Percentiles rank a stretch among this genome's conserved stretches.
Conservation (phyloP, 2,888 invertebrate species). For the Cephus sareptanus region DNA sequence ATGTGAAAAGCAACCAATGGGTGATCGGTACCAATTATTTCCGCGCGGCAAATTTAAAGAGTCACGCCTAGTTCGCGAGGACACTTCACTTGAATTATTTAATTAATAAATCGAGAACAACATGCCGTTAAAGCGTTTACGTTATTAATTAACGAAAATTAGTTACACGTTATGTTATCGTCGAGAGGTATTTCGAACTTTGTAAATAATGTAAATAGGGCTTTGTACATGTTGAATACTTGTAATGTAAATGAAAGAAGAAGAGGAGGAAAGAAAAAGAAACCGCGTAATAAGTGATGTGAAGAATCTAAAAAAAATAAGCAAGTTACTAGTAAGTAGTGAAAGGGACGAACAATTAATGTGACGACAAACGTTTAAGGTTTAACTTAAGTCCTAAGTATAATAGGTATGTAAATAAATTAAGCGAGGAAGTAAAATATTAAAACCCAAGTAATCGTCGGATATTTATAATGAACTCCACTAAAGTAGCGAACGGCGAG, state of each 20-base stretch:
- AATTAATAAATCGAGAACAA: not conserved
- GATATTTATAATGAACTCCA: slow-evolving; percentile 57
- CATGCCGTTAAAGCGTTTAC: slow-evolving; percentile 13
- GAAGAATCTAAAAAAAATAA: slow-evolving; percentile 49
- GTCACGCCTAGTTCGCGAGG: not conserved
- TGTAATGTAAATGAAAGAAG: slow-evolving; percentile 58
- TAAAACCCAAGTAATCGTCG: slow-evolving; percentile 60
- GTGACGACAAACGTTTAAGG: slow-evolving; percentile 46
- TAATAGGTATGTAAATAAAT: slow-evolving; percentile 62
- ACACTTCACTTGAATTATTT: not conserved
- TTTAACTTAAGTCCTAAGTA: slow-evolving; percentile 54
- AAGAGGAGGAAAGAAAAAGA: slow-evolving; percentile 29
- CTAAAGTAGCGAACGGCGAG: slow-evolving; percentile 45
- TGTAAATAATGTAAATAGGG: slow-evolving; percentile 71
- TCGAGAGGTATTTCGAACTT: slow-evolving; percentile 40
- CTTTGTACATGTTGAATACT: slow-evolving; percentile 71
- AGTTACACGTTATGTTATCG: slow-evolving; percentile 31
- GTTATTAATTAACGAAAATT: slow-evolving; percentile 29
- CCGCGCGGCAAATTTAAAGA: not conserved
- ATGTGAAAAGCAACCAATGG: not conserved
- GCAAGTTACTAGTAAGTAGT: slow-evolving; percentile 54
- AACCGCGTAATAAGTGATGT: slow-evolving; percentile 51
- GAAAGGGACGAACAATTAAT: slow-evolving; percentile 47
- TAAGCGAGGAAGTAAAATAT: slow-evolving; percentile 57
- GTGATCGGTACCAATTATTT: not conserved